These are phyloP conservation scores for Myrmophylax atrothorax DNA, from an alignment of 2,113 vertebrate species.

Conservation along the genomic window DNA sequence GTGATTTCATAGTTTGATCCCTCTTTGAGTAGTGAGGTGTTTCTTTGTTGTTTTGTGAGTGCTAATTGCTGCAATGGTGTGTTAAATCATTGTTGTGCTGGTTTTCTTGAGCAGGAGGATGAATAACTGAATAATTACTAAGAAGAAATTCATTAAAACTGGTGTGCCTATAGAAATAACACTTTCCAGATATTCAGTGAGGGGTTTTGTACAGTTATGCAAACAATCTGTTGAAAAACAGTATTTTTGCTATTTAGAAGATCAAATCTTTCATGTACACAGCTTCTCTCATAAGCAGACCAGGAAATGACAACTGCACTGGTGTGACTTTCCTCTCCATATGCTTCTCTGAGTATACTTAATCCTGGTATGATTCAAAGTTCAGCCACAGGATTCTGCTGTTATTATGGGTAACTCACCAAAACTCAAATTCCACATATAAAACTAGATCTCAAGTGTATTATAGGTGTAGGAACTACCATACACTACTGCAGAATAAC, in stretches of 20 bases:
- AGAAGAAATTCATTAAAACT: neutral
- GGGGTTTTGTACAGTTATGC: neutral
- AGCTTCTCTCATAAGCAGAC: neutral
- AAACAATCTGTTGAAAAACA: neutral
- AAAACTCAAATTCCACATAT: neutral
- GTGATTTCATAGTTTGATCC: slow-evolving; percentile 41
- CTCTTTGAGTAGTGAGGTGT: slow-evolving; percentile 9
- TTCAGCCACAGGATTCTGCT: neutral
- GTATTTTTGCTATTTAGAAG: neutral
- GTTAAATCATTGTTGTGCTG: neutral
- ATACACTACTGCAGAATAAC: neutral
- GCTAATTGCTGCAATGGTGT: slow-evolving; percentile 27
- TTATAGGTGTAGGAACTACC: neutral
- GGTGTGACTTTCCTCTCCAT: neutral
- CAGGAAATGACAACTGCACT: neutral
- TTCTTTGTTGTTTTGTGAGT: slow-evolving; percentile 32
- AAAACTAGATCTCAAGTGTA: neutral
- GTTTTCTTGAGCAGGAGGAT: slow-evolving; percentile 18
- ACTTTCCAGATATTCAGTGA: neutral
- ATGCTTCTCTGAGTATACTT: neutral
- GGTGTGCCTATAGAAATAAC: neutral
- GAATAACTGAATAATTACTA: slow-evolving; percentile 39
- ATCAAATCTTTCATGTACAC: neutral
- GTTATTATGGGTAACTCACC: neutral
- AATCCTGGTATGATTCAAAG: neutral